Evolutionary conservation across 1,140 invertebrate species (phyloP), one percentile per base, ranked within the genome.

Genomic region (Macrotrachela quadricornifera): DNA sequence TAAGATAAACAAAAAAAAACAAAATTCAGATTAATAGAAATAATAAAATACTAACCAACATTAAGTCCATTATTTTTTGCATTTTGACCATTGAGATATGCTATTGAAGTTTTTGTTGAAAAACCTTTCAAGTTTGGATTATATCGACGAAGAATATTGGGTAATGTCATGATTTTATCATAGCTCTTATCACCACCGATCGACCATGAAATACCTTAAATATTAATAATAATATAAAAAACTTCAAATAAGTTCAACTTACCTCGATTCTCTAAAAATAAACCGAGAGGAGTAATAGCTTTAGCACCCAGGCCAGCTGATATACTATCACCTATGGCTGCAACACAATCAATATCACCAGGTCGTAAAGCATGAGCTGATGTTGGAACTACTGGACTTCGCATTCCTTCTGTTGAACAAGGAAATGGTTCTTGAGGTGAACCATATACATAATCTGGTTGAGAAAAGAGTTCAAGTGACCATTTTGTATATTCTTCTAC

Each of bases 261-360:
- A 30, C 52, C 46, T 49, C 52, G 41, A n/a, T 36, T 36, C 16
- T 54, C 38, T 38, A 30, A 21, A 18, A 54, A 10, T 17, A 48
- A 17, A 0, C 52, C 52, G 41, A 54, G 13, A 54, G 48, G 47
- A 16, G 45, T 48, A 12, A 10, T 54, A 48, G 52, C 52, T 21
- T 48, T 48, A 4, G 52, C 46, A 14, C 52, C 52, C 10, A 41
- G 18, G 10, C 42, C 46, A 48, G 46, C 51, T 9, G 63, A 64
- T 14, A 85, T 61, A 0, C 80, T 82, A 64, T 85, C 82, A 9
- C 82, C 82, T 49, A 85, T 72, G 1, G 80, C 80, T 10, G 74
- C 82, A 9, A 84, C 71, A 1, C 84, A 77, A 51, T 82, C 77
- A 41, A 84, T 79, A 62, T 84, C 81, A 11, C 75, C 78, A 1